A percentile compares a stretch with the other conserved stretches of the same genome.
phyloP scores from a whole-genome alignment of 2,113 vertebrate genomes.

The Ptychochromis oligacanthus region DNA sequence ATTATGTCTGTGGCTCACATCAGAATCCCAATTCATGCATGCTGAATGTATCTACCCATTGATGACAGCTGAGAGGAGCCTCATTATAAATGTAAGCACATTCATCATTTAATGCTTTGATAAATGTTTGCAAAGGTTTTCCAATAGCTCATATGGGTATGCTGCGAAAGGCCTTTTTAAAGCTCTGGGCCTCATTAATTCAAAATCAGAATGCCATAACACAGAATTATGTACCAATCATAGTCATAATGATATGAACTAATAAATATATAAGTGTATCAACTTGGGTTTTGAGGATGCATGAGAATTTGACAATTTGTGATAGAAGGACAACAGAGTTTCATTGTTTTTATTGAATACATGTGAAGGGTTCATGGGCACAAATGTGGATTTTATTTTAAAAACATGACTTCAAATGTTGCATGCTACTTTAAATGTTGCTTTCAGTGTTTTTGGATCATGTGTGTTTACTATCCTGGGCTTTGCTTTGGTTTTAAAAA shows the following conservation, averaged over 20 bases:
- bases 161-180: slow-evolving; percentile 21
- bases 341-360: background rate
- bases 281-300: slow-evolving; percentile 13
- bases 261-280: slow-evolving; percentile 11
- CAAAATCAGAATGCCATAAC: background rate
- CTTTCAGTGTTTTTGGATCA: slow-evolving; percentile 40
- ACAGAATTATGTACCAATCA: background rate
- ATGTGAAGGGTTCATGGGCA: background rate
- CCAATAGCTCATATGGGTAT: slow-evolving; percentile 17
- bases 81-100: slow-evolving; percentile 56
- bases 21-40: slow-evolving; percentile 29
- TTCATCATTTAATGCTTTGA: slow-evolving; percentile 30
- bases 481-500: slow-evolving; percentile 46
- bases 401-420: slow-evolving; percentile 35
- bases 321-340: background rate
- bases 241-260: background rate
- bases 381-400: background rate
- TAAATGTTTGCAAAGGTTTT: slow-evolving; percentile 28
- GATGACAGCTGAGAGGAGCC: slow-evolving; percentile 32
- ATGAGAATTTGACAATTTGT: slow-evolving; percentile 20
- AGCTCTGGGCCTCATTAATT: background rate
- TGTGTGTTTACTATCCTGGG: slow-evolving; percentile 33
- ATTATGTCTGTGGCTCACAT: slow-evolving; percentile 44
- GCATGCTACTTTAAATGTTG: slow-evolving; percentile 66
- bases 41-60: slow-evolving; percentile 61